phyloP scores from a whole-genome alignment of 1,140 invertebrate species.

The Drosophila pachea region DNA sequence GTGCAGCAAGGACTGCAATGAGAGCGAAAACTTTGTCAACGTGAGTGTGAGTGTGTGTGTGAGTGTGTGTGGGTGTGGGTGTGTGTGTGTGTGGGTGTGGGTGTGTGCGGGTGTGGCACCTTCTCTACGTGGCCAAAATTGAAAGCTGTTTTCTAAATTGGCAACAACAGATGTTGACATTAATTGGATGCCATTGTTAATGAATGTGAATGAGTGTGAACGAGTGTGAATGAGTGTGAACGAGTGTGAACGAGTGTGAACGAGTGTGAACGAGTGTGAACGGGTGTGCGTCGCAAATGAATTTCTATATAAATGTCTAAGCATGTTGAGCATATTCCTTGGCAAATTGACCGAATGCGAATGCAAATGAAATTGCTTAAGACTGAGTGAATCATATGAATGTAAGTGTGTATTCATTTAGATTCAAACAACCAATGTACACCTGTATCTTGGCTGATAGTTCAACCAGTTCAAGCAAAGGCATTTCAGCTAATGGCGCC shows the following conservation, averaged over 20 bases:
- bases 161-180: slow-evolving; percentile 48
- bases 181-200: slow-evolving; percentile 46
- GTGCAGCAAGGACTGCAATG: slow-evolving; percentile 61
- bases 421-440: too few relatives aligned
- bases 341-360: too few relatives aligned
- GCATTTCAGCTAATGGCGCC: too few relatives aligned
- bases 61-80: not conserved
- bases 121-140: slow-evolving; percentile 24
- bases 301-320: too few relatives aligned
- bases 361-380: too few relatives aligned
- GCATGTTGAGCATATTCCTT: too few relatives aligned
- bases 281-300: slow-evolving; percentile 7
- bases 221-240: slow-evolving; percentile 6
- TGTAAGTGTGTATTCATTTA: too few relatives aligned
- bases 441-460: too few relatives aligned
- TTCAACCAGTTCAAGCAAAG: too few relatives aligned
- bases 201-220: slow-evolving; percentile 38
- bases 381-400: too few relatives aligned
- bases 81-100: not conserved
- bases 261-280: slow-evolving; percentile 17
- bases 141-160: slow-evolving; percentile 48
- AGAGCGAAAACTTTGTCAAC: slow-evolving; percentile 57
- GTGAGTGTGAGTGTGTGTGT: slow-evolving; percentile 3
- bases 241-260: slow-evolving; percentile 35
- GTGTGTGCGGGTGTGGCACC: slow-evolving; percentile 3